These are phyloP conservation scores for Brachypodius melanocephalos DNA, from an alignment of 2,113 vertebrate species.

Conservation along the genomic window DNA sequence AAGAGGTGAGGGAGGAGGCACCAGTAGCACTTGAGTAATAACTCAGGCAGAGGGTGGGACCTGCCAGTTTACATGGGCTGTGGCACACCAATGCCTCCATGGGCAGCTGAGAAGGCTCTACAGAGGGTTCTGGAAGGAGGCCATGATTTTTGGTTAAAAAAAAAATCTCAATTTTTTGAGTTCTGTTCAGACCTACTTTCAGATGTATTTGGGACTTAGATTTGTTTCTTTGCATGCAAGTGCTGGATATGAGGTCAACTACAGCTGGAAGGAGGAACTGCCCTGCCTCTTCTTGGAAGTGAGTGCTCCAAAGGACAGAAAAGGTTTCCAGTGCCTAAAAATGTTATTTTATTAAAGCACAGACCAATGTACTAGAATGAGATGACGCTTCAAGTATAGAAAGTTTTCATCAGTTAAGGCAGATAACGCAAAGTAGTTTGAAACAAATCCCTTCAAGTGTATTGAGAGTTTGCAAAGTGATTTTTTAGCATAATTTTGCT, in stretches of 20 bases:
- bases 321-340: neutral
- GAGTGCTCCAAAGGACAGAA: neutral
- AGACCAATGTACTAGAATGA: neutral
- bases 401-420: neutral
- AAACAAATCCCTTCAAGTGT: neutral
- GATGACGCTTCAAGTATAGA: neutral
- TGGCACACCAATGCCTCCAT: neutral
- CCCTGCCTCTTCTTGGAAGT: neutral
- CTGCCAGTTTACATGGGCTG: neutral
- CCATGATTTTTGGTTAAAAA: neutral
- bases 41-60: neutral
- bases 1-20: no score
- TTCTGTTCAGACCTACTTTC: neutral
- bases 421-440: neutral
- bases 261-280: neutral
- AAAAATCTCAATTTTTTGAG: neutral
- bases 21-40: rapidly evolving
- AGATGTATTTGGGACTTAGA: neutral
- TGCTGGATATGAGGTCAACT: neutral
- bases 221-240: neutral
- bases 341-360: neutral
- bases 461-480: neutral
- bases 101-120: neutral
- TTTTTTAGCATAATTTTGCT: neutral
- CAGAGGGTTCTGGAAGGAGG: neutral